Base-by-base conservation (phyloP, 2,113 vertebrate species). In the Potamarius usumacintae region DNA sequence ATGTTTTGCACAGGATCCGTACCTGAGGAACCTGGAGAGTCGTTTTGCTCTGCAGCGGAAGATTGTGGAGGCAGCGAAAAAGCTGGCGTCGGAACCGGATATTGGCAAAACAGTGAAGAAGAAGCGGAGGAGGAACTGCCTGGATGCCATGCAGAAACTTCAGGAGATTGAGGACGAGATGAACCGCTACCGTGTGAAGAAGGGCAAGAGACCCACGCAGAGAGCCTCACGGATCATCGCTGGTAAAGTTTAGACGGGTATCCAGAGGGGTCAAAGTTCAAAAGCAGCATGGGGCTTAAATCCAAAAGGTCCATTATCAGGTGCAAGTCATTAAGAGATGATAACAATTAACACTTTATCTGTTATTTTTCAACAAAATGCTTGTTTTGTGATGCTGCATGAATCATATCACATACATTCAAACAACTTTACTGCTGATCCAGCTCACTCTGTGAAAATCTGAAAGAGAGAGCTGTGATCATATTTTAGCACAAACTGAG, bases 91-190 rank as follows among this genome's bases (percentile, higher is more conserved):
- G 0, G 98, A 99, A 91, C 62, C 96, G 2, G 97, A 99, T 81
- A 91, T 99, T 63, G 96, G 96, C 90, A 99, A 99, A 93, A 98
- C 97, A 0, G 97, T 98, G 85, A 99, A 97, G 94, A 99, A 97
- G 91, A 98, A 98, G 88, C 95, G 98, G 88, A 97, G 97, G 88
- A 96, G 97, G 53, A 99, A 99, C 82, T 98, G 97, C 85, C 84
- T 94, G 22, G 98, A 98, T 42, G 96, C 98, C 6, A 94, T 99
- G 90, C 97, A 96, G 90, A 98, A 94, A 88, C 96, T 99, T 1
- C 97, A 98, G 92, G 97, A 97, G 93, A 96, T 97, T 42, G 98
- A 99, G 93, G 97, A 98, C 4, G 94, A 97, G 86, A 98, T 99
- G 92, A 99, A 99, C 55, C 97, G 97, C 57, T 99, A 98, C 48